phyloP scores from a whole-genome alignment of 2,113 vertebrate species.

The Pollimyrus isidori region DNA sequence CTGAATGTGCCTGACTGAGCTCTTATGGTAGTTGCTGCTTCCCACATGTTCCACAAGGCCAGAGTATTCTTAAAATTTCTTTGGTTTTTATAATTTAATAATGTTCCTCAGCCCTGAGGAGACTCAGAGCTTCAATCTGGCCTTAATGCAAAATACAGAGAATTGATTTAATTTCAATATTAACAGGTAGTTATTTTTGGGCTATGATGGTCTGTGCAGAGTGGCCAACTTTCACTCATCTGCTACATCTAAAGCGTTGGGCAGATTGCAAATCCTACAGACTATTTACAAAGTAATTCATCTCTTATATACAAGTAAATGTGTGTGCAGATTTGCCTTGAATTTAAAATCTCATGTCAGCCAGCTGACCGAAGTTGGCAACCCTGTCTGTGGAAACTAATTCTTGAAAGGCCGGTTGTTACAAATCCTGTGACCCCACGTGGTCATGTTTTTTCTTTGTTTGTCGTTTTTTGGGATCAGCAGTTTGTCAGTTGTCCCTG shows the following conservation, averaged over 20 bases:
- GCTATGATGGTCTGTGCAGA: neutral
- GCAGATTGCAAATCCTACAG: too few species aligned
- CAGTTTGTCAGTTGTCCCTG: neutral
- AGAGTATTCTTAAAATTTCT: neutral
- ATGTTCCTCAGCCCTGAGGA: neutral
- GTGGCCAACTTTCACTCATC: too few species aligned
- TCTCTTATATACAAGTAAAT: too few species aligned
- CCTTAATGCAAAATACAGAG: neutral
- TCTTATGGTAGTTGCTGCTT: neutral
- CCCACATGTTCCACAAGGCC: neutral
- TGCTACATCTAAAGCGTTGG: too few species aligned
- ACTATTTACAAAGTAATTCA: too few species aligned
- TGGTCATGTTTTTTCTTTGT: neutral
- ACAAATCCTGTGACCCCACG: neutral
- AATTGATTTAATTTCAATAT: neutral
- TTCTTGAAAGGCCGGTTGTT: neutral
- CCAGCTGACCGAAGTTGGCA: too few species aligned
- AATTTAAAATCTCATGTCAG: too few species aligned
- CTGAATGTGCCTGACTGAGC: neutral
- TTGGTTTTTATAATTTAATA: neutral
- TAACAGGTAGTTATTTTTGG: neutral
- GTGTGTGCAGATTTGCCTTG: too few species aligned
- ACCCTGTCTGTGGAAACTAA: neutral
- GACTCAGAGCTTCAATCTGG: neutral
- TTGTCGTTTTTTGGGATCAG: neutral